These are phyloP conservation scores for Brienomyrus longianalis DNA, from an alignment of 2,113 vertebrate genomes.

Conservation along the genomic window DNA sequence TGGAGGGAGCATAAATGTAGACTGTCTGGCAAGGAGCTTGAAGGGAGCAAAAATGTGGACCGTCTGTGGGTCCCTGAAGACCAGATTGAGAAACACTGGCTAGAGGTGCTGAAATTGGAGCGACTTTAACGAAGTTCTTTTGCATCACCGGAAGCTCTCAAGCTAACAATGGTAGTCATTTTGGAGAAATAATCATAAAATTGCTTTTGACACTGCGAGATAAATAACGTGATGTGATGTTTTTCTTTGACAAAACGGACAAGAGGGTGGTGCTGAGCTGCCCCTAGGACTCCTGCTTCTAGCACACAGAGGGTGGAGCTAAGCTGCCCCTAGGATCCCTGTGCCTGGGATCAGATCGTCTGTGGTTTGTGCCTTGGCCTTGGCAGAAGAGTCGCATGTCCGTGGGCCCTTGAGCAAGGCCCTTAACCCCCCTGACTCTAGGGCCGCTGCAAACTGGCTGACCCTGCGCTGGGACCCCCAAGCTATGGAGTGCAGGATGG, in stretches of 20 bases:
- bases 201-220: neutral
- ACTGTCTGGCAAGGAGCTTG: no score
- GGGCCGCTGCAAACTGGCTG: neutral
- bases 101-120: neutral
- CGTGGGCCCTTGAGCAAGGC: neutral
- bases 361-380: neutral
- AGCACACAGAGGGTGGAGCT: neutral
- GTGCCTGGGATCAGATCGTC: neutral
- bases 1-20: no score
- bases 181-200: neutral
- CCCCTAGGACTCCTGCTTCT: neutral
- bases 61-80: neutral
- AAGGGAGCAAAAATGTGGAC: neutral
- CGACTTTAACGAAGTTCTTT: neutral
- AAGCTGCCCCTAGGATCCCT: neutral
- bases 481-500: neutral
- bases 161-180: neutral
- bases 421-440: no score
- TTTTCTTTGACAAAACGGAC: no score
- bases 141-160: neutral
- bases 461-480: neutral
- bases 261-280: neutral
- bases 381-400: neutral
- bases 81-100: neutral
- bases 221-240: neutral